Conservation (phyloP, 2,113 vertebrate species). For the Rhinoderma darwinii region DNA sequence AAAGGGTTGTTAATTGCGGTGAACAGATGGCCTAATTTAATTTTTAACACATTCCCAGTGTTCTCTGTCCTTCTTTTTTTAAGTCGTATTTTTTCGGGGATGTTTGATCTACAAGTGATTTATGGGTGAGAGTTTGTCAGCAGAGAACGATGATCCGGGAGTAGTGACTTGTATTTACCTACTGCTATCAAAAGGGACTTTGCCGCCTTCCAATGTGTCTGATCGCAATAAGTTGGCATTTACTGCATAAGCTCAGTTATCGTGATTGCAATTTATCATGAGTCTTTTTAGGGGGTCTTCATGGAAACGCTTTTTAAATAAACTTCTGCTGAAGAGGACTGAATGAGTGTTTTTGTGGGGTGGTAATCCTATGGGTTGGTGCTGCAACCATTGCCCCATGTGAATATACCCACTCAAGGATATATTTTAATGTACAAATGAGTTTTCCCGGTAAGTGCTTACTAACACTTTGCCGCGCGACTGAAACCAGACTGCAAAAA, state of each 20-base stretch:
- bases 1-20: neutral
- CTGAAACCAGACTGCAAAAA: too few relatives aligned
- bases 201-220: neutral
- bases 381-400: neutral
- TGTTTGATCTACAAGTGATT: constrained; percentile 26
- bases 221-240: neutral
- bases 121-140: constrained; percentile 1
- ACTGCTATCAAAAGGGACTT: constrained; percentile 29
- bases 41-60: neutral
- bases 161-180: constrained; percentile 32
- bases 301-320: too few relatives aligned
- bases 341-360: too few relatives aligned
- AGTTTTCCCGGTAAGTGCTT: too few relatives aligned
- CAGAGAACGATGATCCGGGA: neutral
- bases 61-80: neutral
- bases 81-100: neutral
- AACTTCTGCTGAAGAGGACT: too few relatives aligned
- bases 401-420: neutral
- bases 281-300: too few relatives aligned
- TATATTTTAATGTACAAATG: too few relatives aligned
- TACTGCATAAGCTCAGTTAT: too few relatives aligned
- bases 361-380: neutral
- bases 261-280: too few relatives aligned
- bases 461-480: too few relatives aligned
- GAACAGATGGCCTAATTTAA: constrained; percentile 19